phyloP scores from a whole-genome alignment of 2,113 vertebrate genomes.

The Tichodroma muraria region DNA sequence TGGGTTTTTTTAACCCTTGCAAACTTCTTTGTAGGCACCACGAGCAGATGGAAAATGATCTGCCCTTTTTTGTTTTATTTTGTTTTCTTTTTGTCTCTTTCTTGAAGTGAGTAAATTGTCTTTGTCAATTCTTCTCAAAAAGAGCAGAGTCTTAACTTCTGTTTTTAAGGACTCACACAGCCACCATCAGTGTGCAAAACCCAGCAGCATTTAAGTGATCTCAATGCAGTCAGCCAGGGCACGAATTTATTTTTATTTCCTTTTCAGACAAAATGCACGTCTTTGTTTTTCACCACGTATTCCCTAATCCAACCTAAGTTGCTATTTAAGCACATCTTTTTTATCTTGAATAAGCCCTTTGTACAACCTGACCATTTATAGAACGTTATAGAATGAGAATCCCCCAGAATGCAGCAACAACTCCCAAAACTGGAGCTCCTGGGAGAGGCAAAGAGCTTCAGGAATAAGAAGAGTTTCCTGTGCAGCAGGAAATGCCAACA shows the following conservation, averaged over 20 bases:
- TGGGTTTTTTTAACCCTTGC: not conserved
- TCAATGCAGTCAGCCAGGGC: not conserved
- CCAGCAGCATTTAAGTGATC: not conserved
- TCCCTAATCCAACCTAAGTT: not conserved
- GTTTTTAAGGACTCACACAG: not conserved
- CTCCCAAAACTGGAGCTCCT: slow-evolving; percentile 7
- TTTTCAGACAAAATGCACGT: not conserved
- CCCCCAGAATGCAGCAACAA: not conserved
- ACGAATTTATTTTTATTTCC: slow-evolving; percentile 24
- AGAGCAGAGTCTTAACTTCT: not conserved
- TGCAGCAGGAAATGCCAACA: slow-evolving; percentile 33
- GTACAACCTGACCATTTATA: slow-evolving; percentile 1
- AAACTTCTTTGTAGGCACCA: not conserved
- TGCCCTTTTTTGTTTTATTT: not conserved
- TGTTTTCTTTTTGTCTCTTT: not conserved
- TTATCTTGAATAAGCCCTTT: slow-evolving; percentile 47
- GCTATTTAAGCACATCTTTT: not conserved
- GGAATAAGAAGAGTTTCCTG: slow-evolving; percentile 32
- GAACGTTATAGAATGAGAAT: not conserved
- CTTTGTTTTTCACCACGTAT: slow-evolving; percentile 20
- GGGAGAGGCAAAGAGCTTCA: not conserved
- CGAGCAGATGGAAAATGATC: not conserved
- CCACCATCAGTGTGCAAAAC: not conserved
- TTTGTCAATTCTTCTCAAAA: not conserved
- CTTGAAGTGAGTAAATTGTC: not conserved